Evolutionary conservation across 2,888 invertebrate species (phyloP).

Genomic region (Polyommatus icarus): DNA sequence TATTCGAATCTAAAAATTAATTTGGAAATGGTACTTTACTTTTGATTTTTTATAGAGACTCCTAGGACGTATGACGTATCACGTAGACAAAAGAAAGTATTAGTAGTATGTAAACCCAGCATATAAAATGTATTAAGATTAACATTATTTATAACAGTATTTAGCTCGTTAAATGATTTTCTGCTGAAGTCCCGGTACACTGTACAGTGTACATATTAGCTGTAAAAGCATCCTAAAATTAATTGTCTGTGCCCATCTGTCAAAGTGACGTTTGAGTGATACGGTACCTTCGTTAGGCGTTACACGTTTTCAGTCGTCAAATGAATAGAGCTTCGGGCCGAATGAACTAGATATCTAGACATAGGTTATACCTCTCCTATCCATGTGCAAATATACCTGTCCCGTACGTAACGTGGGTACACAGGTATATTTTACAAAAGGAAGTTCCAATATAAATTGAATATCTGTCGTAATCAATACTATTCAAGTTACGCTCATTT

Average conservation of each 20-base stretch:
- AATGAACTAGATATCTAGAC: neutral
- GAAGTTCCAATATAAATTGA: neutral
- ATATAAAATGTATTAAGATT: neutral
- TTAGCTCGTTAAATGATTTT: neutral
- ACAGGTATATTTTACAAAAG: neutral
- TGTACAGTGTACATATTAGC: neutral
- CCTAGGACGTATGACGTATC: too few species aligned
- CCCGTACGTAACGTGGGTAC: too few species aligned
- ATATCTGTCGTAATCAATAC: neutral
- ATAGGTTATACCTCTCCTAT: neutral
- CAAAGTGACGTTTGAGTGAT: slow-evolving; percentile 30
- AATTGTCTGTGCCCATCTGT: slow-evolving; percentile 27
- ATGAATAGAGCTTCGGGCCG: neutral
- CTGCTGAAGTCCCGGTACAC: neutral
- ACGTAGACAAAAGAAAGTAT: neutral
- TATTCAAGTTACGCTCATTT: too few species aligned
- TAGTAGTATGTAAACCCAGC: neutral
- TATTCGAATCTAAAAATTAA: neutral
- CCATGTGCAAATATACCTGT: too few species aligned
- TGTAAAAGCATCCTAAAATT: slow-evolving; percentile 10
- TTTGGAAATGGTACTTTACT: neutral
- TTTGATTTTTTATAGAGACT: neutral
- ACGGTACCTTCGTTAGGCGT: slow-evolving; percentile 20
- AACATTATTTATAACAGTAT: neutral
- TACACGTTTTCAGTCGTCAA: slow-evolving; percentile 2